phyloP scores from a whole-genome alignment of 2,888 invertebrate species.

The Nysson spinosus region DNA sequence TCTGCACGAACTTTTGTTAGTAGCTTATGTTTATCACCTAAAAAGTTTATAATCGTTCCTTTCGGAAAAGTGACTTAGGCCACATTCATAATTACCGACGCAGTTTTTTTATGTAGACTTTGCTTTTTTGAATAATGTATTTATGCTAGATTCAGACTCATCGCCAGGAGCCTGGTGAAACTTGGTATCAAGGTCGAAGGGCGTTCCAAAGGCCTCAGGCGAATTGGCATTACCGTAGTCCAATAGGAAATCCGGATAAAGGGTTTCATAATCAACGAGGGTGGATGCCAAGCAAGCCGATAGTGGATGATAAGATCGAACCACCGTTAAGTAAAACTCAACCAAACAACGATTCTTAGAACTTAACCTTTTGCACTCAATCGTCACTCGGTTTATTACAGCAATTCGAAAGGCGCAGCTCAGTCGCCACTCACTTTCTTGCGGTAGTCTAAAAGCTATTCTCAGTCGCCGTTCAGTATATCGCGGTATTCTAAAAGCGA shows the following conservation, averaged over 20 bases:
- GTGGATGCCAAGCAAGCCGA: constrained; percentile 20
- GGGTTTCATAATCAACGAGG: constrained; percentile 23
- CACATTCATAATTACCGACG: too few species aligned
- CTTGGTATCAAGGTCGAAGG: constrained; percentile 43
- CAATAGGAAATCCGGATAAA: constrained; percentile 6
- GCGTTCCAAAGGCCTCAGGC: constrained; percentile 39
- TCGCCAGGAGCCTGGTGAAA: constrained; percentile 37
- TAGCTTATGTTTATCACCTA: too few species aligned
- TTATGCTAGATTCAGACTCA: constrained; percentile 44
- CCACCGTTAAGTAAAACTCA: constrained; percentile 60
- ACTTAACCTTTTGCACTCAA: background rate
- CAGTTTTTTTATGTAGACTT: background rate
- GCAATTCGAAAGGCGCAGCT: too few species aligned
- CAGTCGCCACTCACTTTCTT: too few species aligned
- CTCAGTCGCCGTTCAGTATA: too few species aligned
- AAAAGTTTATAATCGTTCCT: too few species aligned
- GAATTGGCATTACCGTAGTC: constrained; percentile 41
- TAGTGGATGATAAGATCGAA: constrained; percentile 65
- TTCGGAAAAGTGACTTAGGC: too few species aligned
- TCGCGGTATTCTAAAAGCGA: too few species aligned
- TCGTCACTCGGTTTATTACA: too few species aligned
- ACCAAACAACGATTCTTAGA: constrained; percentile 12
- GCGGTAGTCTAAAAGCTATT: too few species aligned
- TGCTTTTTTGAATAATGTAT: background rate
- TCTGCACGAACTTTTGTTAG: too few species aligned